phyloP scores from a whole-genome alignment of 2,888 invertebrate genomes.

The Macroteleia sp. region DNA sequence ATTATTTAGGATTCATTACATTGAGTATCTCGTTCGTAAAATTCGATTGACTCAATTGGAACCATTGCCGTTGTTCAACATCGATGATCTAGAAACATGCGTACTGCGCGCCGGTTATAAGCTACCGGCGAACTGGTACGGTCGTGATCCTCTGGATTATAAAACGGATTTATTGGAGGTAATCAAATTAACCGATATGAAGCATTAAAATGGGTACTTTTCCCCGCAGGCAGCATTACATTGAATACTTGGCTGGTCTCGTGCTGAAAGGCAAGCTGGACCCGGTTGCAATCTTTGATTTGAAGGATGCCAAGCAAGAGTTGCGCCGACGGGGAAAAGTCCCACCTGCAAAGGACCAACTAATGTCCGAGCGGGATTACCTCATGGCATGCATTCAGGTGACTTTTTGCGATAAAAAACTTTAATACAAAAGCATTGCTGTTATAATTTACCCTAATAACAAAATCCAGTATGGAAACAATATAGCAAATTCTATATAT shows the following conservation, averaged over 20 bases:
- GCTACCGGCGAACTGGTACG: slow-evolving; percentile 91
- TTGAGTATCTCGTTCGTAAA: slow-evolving; percentile 93
- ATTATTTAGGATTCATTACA: slow-evolving; percentile 92
- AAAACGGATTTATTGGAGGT: slow-evolving; percentile 85
- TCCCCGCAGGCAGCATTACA: slow-evolving; percentile 93
- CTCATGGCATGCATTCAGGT: slow-evolving; percentile 94
- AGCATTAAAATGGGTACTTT: slow-evolving; percentile 81
- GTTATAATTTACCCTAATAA: no score
- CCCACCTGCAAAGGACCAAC: slow-evolving; percentile 91
- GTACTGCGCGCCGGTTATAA: slow-evolving; percentile 90
- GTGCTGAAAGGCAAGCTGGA: slow-evolving; percentile 94
- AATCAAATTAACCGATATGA: slow-evolving; percentile 68
- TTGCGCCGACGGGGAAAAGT: slow-evolving; percentile 93
- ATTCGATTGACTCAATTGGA: slow-evolving; percentile 90
- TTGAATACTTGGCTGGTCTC: slow-evolving; percentile 96
- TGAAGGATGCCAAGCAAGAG: slow-evolving; percentile 94
- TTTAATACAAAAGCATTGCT: no score
- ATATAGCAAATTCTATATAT: no score
- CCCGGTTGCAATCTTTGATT: slow-evolving; percentile 94
- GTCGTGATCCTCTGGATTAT: slow-evolving; percentile 85
- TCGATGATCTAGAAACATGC: slow-evolving; percentile 93
- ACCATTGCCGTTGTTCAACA: slow-evolving; percentile 90
- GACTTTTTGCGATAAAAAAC: no score
- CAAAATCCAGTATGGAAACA: no score
- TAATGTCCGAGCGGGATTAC: slow-evolving; percentile 93